These are phyloP conservation scores for Lytechinus variegatus DNA, from an alignment of 35 echinoderm and acorn worm genomes.

Conservation along the genomic window DNA sequence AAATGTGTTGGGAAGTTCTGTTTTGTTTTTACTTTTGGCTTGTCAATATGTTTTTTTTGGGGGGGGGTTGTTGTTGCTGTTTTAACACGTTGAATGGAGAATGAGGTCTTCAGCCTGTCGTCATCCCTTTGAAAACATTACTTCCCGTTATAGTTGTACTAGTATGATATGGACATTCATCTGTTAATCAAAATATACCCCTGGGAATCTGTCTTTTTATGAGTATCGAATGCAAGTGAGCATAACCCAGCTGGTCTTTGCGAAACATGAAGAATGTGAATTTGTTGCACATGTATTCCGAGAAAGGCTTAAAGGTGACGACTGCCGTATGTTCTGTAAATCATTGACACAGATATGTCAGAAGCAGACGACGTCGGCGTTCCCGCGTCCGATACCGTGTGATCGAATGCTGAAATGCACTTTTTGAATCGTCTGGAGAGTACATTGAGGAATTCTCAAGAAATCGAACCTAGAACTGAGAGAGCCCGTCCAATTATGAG, in stretches of 20 bases:
- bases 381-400: background rate
- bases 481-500: background rate
- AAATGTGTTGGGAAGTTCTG: no score
- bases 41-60: no score
- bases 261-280: background rate
- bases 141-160: no score
- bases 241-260: background rate
- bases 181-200: background rate
- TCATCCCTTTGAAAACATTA: no score
- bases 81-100: no score
- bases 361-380: background rate
- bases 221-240: background rate
- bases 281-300: background rate
- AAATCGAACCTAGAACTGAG: background rate
- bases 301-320: background rate
- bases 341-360: constrained; percentile 3
- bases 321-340: background rate
- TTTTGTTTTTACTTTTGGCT: no score
- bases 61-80: no score
- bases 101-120: no score
- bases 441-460: background rate
- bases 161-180: background rate
- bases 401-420: background rate
- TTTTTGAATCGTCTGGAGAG: background rate
- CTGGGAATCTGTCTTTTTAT: background rate